Percentiles rank a stretch among this genome's conserved stretches.
phyloP scores from a whole-genome alignment of 2,888 invertebrate genomes.

The Andrena bucephala region DNA sequence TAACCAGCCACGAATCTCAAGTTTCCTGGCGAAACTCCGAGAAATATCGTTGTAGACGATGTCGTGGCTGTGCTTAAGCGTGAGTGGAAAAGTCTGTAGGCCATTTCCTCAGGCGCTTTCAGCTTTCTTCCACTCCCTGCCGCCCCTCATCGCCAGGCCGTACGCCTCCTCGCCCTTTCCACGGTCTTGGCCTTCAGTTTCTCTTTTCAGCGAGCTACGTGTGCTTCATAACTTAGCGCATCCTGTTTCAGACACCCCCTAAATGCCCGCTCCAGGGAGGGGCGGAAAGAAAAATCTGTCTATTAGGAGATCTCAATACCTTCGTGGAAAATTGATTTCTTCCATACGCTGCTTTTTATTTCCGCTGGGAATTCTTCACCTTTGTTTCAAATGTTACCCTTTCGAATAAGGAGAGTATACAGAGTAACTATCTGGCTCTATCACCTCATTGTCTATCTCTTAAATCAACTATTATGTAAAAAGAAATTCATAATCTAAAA shows the following conservation, averaged over 20 bases:
- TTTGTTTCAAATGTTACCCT: not conserved
- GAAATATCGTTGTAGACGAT: slow-evolving; percentile 66
- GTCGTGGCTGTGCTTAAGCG: slow-evolving; percentile 64
- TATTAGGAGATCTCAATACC: slow-evolving; percentile 16
- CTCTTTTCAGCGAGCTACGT: slow-evolving; percentile 27
- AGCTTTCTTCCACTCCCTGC: slow-evolving; percentile 49
- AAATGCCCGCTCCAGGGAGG: slow-evolving; percentile 17
- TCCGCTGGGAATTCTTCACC: not conserved
- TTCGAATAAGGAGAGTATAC: too few species aligned
- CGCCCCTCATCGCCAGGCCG: not conserved
- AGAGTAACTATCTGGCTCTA: too few species aligned
- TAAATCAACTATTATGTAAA: too few species aligned
- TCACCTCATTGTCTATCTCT: not conserved
- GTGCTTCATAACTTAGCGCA: slow-evolving; percentile 38
- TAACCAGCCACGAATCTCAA: slow-evolving; percentile 74
- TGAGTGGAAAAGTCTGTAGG: slow-evolving; percentile 77
- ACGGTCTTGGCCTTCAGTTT: slow-evolving; percentile 9
- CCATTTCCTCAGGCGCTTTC: slow-evolving; percentile 70
- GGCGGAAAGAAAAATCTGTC: slow-evolving; percentile 26
- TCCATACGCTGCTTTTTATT: slow-evolving; percentile 5
- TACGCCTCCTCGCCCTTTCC: not conserved
- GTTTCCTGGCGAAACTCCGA: slow-evolving; percentile 62
- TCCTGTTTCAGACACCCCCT: slow-evolving; percentile 22
- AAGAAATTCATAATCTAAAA: too few species aligned
- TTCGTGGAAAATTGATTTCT: slow-evolving; percentile 35